These are phyloP conservation scores for Mionectes macconnelli DNA, from an alignment of 2,113 vertebrate species.

Conservation along the genomic window DNA sequence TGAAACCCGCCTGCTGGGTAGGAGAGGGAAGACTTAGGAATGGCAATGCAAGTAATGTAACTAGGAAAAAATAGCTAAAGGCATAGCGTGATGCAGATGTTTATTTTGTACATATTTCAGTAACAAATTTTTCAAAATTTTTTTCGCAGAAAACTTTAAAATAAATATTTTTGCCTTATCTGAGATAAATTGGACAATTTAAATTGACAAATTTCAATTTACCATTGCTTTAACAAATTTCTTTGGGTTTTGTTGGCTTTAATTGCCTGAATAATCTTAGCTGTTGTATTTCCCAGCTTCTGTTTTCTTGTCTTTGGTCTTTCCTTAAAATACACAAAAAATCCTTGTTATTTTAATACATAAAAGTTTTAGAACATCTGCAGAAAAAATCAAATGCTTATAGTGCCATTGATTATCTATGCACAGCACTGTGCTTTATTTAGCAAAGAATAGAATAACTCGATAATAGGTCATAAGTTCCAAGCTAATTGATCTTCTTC, in stretches of 20 bases:
- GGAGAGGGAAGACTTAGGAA: too few relatives aligned
- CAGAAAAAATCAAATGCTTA: neutral
- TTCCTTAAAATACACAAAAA: neutral
- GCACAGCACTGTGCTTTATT: neutral
- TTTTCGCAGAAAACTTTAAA: neutral
- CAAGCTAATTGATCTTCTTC: neutral
- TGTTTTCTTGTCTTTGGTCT: neutral
- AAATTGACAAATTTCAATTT: neutral
- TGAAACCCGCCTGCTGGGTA: too few relatives aligned
- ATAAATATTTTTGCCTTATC: neutral
- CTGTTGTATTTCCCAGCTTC: neutral
- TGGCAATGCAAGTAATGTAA: too few relatives aligned
- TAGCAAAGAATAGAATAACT: neutral
- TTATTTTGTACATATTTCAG: too few relatives aligned
- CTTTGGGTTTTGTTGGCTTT: neutral
- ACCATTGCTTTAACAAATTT: neutral
- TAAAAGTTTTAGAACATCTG: neutral
- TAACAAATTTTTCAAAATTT: too few relatives aligned
- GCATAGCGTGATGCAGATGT: too few relatives aligned
- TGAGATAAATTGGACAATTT: neutral
- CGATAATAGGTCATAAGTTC: neutral
- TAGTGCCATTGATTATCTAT: neutral
- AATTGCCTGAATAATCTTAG: neutral
- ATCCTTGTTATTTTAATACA: neutral
- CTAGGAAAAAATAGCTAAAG: too few relatives aligned